Evolutionary conservation across 92 coral and sea anemone species (phyloP), one percentile per base, ranked within the genome.

Genomic region (Umimayanthus chanpuru): DNA sequence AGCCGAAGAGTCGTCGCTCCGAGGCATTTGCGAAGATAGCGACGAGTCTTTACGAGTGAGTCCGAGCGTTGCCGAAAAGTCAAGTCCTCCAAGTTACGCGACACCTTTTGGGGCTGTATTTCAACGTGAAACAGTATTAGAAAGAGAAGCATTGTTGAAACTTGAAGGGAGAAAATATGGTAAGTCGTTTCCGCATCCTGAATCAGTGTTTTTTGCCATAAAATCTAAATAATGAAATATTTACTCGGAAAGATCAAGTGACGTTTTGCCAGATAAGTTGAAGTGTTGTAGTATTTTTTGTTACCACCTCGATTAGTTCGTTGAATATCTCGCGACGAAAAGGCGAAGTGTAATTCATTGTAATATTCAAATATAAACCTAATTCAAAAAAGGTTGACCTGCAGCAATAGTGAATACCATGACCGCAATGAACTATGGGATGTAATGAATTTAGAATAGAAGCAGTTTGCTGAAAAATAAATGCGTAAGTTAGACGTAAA

Each of bases 1-100:
- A 9, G 96, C 89, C 32, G 85, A 89, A 12, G 85, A 90, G 30
- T 88, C 90, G 71, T 85, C 89, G 66, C 85, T 72, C 39, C 85
- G 80, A 44, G 91, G 82, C 36, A 12, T 49, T 2, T 90, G 82
- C 85, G 81, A 68, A 16, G 40, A 58, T 20, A 72, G 67, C 78
- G 92, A 80, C 49, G 89, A 88, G 72, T 76, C 85, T 40, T 58
- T 77, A 40, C 78, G 86, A 64, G 78, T 90, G 20, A 74, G 64
- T 76, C 81, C 94, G 82, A 87, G 91, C 76, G 81, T 74, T 28
- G 14, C 39, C 71, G 71, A 53, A 6, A 68, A 28, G 15, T 70
- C 78, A 43, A 41, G 43, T 15, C 79, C 77, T 16, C 32, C 73
- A 40, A 14, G 85, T 36, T 81, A 61, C 32, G 85, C 32, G 53